phyloP scores from a whole-genome alignment of 64 coral and sea anemone species.

The Platygyra sinensis region DNA sequence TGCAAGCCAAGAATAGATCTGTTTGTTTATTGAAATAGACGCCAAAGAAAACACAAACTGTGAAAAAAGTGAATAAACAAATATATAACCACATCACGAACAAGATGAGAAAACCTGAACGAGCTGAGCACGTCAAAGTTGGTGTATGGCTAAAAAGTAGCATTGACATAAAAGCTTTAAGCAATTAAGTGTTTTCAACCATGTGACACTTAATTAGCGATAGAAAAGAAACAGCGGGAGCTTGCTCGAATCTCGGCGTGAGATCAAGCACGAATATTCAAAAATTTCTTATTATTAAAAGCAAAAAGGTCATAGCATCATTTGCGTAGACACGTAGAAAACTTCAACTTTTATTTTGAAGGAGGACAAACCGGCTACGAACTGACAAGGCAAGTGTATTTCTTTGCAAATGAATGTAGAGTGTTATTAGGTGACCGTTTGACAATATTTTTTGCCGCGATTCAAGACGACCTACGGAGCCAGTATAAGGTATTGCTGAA shows the following conservation, averaged over 20 bases:
- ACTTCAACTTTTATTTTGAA: background rate
- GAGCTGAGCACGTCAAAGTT: too few species aligned
- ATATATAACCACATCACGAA: too few species aligned
- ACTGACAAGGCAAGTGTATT: background rate
- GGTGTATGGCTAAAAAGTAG: background rate
- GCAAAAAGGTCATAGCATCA: constrained; percentile 17
- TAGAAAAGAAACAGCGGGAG: background rate
- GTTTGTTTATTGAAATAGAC: too few species aligned
- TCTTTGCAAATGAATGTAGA: background rate
- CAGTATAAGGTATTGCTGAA: too few species aligned
- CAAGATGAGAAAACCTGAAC: too few species aligned
- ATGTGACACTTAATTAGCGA: too few species aligned
- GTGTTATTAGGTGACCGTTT: background rate
- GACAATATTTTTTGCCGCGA: background rate
- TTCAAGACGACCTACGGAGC: background rate
- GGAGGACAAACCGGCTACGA: background rate
- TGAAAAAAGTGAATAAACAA: too few species aligned
- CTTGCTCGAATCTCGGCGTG: background rate
- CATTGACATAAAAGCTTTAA: background rate
- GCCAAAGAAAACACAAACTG: too few species aligned
- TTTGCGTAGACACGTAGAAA: background rate
- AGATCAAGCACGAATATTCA: background rate
- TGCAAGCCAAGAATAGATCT: too few species aligned
- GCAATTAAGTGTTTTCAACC: background rate
- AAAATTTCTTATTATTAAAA: background rate